These are phyloP conservation scores for Thymallus thymallus DNA, from an alignment of 2,113 vertebrate genomes.

Conservation along the genomic window DNA sequence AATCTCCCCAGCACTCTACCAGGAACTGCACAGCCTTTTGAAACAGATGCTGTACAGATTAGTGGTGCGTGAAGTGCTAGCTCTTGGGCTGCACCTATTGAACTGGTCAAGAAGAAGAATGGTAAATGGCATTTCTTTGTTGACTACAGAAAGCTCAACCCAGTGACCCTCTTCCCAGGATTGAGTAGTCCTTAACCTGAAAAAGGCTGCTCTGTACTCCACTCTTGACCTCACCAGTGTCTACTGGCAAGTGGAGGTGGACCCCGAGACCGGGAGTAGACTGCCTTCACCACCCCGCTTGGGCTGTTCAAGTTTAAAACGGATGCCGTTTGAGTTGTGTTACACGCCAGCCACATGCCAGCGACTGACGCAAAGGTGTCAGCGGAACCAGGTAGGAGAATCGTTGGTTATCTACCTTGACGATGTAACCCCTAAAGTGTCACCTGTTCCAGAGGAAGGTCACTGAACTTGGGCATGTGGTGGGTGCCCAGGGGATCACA, in stretches of 20 bases:
- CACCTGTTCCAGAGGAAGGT: slow-evolving; percentile 2
- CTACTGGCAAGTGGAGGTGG: background rate
- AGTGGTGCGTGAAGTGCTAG: slow-evolving; percentile 1
- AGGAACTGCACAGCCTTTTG: too few relatives aligned
- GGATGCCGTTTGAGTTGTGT: background rate
- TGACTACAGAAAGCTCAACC: background rate
- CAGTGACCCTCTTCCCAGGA: background rate
- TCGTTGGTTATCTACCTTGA: slow-evolving; percentile 1
- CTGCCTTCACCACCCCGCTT: background rate
- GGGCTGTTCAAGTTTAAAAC: too few relatives aligned
- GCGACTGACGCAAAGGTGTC: background rate
- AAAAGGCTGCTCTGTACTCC: background rate
- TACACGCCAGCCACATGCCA: background rate
- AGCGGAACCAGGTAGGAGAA: background rate
- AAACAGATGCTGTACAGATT: too few relatives aligned
- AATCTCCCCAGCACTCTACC: background rate
- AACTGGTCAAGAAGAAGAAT: background rate
- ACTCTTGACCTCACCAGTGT: background rate
- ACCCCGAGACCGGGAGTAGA: background rate
- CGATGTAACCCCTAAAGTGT: background rate
- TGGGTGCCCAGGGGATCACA: background rate
- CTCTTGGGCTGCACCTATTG: background rate
- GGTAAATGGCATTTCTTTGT: background rate
- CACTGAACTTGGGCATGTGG: background rate
- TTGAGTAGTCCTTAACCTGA: background rate